These are phyloP conservation scores for Druon quercuslanigerum DNA, from an alignment of 1,140 invertebrate genomes.

Conservation along the genomic window DNA sequence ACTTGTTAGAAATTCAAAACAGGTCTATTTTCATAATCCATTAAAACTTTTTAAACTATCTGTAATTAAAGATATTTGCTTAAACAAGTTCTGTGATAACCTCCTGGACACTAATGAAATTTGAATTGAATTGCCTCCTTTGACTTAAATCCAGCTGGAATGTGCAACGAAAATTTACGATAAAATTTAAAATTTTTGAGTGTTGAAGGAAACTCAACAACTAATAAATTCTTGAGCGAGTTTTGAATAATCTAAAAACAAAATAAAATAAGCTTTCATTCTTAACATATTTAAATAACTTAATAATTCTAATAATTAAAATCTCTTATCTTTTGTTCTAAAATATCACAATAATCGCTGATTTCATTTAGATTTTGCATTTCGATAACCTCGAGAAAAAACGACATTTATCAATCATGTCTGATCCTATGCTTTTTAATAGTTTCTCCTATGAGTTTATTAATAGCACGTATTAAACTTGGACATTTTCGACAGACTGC, in stretches of 20 bases:
- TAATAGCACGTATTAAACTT: conserved; percentile 10
- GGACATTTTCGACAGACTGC: not conserved
- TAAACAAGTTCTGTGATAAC: too few species aligned
- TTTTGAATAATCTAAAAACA: too few species aligned
- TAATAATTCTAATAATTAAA: not conserved
- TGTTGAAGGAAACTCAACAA: too few species aligned
- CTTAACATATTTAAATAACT: not conserved
- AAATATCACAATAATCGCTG: not conserved
- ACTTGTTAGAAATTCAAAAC: too few species aligned
- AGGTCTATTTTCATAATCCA: too few species aligned
- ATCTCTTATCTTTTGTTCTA: not conserved
- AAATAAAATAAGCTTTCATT: too few species aligned
- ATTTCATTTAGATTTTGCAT: not conserved
- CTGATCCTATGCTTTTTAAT: not conserved
- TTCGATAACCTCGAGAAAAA: not conserved
- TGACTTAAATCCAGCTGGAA: too few species aligned
- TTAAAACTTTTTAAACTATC: too few species aligned
- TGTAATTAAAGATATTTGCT: too few species aligned
- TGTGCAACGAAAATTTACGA: not conserved
- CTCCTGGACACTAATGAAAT: too few species aligned
- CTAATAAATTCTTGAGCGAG: too few species aligned
- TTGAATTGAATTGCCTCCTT: too few species aligned
- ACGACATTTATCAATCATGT: conserved; percentile 8
- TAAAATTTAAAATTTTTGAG: not conserved
- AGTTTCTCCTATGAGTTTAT: not conserved